Evolutionary conservation across 1,140 invertebrate genomes (phyloP).

Genomic region (Agrypnia vestita): DNA sequence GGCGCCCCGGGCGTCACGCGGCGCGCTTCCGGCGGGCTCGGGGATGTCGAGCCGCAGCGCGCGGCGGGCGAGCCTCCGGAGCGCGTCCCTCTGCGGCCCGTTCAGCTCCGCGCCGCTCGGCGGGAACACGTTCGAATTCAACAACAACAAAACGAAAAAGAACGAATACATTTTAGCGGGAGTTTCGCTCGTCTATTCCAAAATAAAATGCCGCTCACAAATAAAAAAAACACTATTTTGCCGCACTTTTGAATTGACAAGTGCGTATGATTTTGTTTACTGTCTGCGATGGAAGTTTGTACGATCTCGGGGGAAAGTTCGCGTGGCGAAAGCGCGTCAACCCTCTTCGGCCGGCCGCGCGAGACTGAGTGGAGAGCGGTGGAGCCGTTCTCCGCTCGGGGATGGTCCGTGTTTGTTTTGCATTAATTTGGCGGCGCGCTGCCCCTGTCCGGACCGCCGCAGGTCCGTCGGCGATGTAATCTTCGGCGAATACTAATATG

Average conservation of each 20-base stretch:
- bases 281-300: too few species aligned
- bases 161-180: constrained; percentile 43
- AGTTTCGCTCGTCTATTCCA: neutral
- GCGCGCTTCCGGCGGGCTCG: neutral
- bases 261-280: too few species aligned
- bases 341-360: neutral
- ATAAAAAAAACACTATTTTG: too few species aligned
- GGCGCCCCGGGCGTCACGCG: constrained; percentile 2
- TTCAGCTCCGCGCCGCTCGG: constrained; percentile 30
- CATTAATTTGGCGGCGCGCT: constrained; percentile 18
- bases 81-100: constrained; percentile 49
- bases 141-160: constrained; percentile 28
- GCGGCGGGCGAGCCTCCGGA: constrained; percentile 30
- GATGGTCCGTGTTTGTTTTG: constrained; percentile 5
- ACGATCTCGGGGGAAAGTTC: too few species aligned
- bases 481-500: neutral
- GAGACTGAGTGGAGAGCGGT: neutral
- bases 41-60: constrained; percentile 42
- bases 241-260: too few species aligned
- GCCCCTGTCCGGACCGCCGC: neutral
- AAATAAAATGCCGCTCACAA: neutral
- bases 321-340: neutral
- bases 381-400: neutral
- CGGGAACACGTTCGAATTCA: constrained; percentile 13
- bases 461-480: neutral